phyloP scores from a whole-genome alignment of 2,797 vertebrate species.

The Catostomus latipinnis region DNA sequence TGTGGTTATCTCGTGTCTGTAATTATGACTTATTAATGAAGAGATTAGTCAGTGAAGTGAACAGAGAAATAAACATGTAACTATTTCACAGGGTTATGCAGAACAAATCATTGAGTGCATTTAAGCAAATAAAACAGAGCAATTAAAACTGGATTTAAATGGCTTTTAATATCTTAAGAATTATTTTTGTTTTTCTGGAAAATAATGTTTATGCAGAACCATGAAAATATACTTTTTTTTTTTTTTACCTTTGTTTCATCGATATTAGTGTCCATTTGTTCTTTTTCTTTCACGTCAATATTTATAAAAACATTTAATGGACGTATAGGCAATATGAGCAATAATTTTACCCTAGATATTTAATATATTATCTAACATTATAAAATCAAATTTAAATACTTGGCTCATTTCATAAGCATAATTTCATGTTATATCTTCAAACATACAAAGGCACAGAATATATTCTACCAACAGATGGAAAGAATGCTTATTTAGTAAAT shows the following conservation, averaged over 20 bases:
- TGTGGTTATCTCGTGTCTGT: conserved; percentile 63
- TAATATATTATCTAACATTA: conserved; percentile 2
- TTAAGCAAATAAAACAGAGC: conserved; percentile 8
- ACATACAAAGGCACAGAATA: conserved; percentile 39
- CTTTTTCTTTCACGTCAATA: too few relatives aligned
- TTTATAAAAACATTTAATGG: neutral
- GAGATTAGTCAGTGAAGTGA: conserved; percentile 62
- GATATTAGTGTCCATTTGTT: too few relatives aligned
- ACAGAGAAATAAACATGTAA: conserved; percentile 58
- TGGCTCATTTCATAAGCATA: conserved; percentile 10
- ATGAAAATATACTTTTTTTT: neutral
- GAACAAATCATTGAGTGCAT: conserved; percentile 36
- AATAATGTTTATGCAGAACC: too few relatives aligned
- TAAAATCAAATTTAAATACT: conserved; percentile 16
- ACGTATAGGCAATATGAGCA: neutral
- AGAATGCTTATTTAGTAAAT: conserved; percentile 54
- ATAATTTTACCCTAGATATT: neutral
- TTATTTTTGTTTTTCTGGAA: neutral
- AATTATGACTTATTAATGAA: conserved; percentile 63
- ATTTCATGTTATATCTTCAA: conserved; percentile 40
- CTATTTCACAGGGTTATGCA: conserved; percentile 46
- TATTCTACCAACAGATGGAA: conserved; percentile 57
- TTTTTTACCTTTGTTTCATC: neutral
- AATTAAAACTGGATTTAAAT: neutral
- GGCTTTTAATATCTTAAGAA: neutral